Base-by-base conservation (phyloP, 1,140 invertebrate genomes). In the Battus philenor region DNA sequence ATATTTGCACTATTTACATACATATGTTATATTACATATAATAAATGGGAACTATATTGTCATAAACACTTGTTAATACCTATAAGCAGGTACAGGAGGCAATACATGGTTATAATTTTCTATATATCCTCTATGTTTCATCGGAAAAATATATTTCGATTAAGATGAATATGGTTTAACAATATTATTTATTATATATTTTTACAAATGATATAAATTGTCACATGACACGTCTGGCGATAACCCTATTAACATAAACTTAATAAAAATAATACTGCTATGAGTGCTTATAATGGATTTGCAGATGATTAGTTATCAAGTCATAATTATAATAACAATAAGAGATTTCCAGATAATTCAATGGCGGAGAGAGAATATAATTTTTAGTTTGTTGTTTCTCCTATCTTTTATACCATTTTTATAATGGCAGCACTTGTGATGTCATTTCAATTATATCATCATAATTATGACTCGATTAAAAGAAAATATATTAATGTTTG, bases 61-160 rank as follows among this genome's bases (percentile, higher is more conserved):
- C 67, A 43, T 51, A 60, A 33, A 60, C 54, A 62, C 54, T 63
- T 59, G n/a, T n/a, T 67, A 46, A 61, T 63, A 66, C 59, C 68
- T 67, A 74, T 34, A 68, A 56, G 67, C 74, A 75, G 74, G 74
- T 78, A 75, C 74, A 55, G 47, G 56, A 71, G 65, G 62, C 62
- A 49, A 51, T 51, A 62, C 27, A 62, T 33, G 30, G 27, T 39
- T 52, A 27, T 46, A 17, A 30, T 36, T 38, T 47, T 47, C 32
- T 16, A 39, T 27, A 9, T 26, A 13, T 41, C n/a, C 11, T 9
- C 6, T 16, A 29, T 10, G n/a, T n/a, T n/a, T n/a, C n/a, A n/a
- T n/a, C n/a, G n/a, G n/a, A n/a, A n/a, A n/a, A n/a, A n/a, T n/a
- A n/a, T n/a, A n/a, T n/a, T n/a, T n/a, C n/a, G n/a, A n/a, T n/a